Evolutionary conservation across 2,113 vertebrate genomes (phyloP), one percentile per base, ranked within the genome.

Genomic region (Blennius ocellaris): DNA sequence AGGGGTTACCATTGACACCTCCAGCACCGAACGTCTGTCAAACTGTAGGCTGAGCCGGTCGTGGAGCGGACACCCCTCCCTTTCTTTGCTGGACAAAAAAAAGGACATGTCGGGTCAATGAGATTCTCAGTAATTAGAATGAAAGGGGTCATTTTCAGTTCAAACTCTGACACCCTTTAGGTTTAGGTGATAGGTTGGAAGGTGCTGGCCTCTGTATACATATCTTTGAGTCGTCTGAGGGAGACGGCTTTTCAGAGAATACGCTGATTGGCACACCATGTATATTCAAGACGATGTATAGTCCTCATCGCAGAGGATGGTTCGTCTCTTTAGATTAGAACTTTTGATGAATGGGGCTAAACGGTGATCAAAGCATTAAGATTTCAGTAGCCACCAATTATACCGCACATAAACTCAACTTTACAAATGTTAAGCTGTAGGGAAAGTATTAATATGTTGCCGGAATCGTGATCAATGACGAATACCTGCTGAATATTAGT

Each of bases 11-110:
- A 90, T 93, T 89, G 93, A 90, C 92, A 93, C 91, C 93, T 92
- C 83, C 81, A 88, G 90, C 91, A 93, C 91, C 90, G 78, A 54
- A 39, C 30, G 8, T 93, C 91, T 92, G 91, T 92, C 84, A 83
- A 86, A 87, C 81, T 78, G 45, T 86, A 92, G 78, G 67, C 85
- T 90, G 82, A 91, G 88, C 89, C 80, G 76, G 72, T 80, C 88
- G 16, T 12, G 21, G 62, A 2, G 21, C 4, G 21, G 21, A 86
- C 82, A 81, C 83, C 90, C 69, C 58, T 78, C 64, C 70, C 11
- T 62, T 58, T 5, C 52, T 16, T 57, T 7, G 52, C 41, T 7
- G 64, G 58, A 91, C 83, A 83, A 85, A 76, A 80, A 65, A 67
- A 73, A 55, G 69, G 67, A 81, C 77, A 67, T 56, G 73, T 62